Evolutionary conservation across 2,888 invertebrate genomes (phyloP).

Genomic region (Bibio marci): DNA sequence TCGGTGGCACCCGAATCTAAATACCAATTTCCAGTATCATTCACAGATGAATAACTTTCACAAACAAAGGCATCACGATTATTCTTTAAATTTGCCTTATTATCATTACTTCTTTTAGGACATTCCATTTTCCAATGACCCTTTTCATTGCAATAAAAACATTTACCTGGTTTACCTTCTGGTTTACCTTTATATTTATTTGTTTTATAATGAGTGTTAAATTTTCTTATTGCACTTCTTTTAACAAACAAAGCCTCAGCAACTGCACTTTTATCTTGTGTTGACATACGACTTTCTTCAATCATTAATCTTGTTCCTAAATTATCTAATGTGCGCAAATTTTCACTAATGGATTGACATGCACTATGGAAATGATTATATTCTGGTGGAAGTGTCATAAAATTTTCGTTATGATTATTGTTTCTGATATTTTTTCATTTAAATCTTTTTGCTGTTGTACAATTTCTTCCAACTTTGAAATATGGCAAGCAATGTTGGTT

Average conservation of each 20-base stretch:
- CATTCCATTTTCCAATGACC: conserved; percentile 12
- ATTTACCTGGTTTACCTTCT: conserved; percentile 3
- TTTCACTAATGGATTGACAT: background rate
- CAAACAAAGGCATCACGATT: background rate
- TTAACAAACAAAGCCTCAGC: no score
- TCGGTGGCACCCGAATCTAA: conserved; percentile 12
- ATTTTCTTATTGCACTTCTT: no score
- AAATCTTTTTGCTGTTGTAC: no score
- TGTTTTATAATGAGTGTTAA: no score
- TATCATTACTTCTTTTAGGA: conserved; percentile 5
- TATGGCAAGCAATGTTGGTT: background rate
- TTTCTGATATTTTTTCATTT: background rate
- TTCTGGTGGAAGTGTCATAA: background rate
- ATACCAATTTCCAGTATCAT: conserved; percentile 7
- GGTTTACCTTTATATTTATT: no score
- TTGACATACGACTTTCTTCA: background rate
- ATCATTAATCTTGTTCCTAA: background rate
- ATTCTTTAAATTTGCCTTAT: background rate
- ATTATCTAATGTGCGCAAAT: background rate
- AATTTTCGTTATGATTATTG: conserved; percentile 1
- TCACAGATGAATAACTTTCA: background rate
- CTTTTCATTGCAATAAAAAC: conserved; percentile 1
- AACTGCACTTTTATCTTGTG: background rate
- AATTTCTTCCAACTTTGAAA: no score
- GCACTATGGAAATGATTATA: conserved; percentile 2